Evolutionary conservation across 2,113 vertebrate genomes (phyloP), one percentile per base, ranked within the genome.

Genomic region (Cheirogaleus medius): DNA sequence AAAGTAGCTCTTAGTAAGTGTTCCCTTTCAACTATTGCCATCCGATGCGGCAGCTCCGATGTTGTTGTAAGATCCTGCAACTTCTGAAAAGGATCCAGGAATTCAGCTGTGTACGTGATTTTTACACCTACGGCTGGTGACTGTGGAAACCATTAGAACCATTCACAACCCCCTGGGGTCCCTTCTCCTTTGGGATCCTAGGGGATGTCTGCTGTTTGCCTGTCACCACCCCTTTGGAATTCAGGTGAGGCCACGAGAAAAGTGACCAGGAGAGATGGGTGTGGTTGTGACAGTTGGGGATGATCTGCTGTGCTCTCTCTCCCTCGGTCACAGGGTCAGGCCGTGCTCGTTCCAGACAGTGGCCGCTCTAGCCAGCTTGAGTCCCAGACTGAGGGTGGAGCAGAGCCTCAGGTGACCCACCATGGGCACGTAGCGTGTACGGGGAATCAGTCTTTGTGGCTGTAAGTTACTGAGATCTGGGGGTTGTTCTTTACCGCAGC

Each of bases 31-130:
- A 12, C 2, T 6, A 1, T 0, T 0, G 47, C 20, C 39, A n/a
- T 1, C 1, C 0, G 2, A 6, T 1, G 8, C 0, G 15, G 56
- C 3, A 29, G 13, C 15, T 17, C 13, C 29, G 0, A 3, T 4
- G 29, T 17, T 21, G 8, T 3, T 3, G 5, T 42, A 47, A 78
- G 27, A 76, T 56, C 21, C 54, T 20, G 3, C 25, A 4, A 7
- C 47, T 64, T 78, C 32, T 54, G 64, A n/a, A 3, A 73, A 66
- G 71, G 27, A 60, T 17, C 60, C n/a, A 29, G 64, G 20, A 52
- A 69, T 17, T 64, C 52, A 20, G 15, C 27, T 6, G 8, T 15
- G 47, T 1, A 14, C 1, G 0, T 25, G 52, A 49, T n/a, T 90
- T 76, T 82, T 37, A 63, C 14, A 49, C 39, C 52, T 29, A 81